Evolutionary conservation across 2,888 invertebrate species (phyloP).

Genomic region (Ormyrus rosae): DNA sequence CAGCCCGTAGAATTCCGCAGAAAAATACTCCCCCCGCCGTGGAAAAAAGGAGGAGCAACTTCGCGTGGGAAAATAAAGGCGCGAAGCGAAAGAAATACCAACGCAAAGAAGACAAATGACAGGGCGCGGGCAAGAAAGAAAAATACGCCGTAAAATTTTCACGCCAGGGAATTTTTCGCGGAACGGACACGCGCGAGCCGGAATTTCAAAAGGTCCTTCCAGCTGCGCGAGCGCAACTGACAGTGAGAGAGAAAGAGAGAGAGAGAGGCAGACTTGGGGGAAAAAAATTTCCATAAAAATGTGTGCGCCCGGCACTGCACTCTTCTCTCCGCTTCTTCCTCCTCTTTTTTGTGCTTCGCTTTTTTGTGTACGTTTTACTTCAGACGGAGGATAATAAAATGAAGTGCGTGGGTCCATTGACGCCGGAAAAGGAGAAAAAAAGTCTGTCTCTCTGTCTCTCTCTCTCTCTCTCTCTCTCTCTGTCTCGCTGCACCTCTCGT

Average conservation of each 20-base stretch:
- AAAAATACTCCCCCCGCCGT: background rate
- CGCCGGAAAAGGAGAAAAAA: background rate
- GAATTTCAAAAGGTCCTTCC: constrained; percentile 39
- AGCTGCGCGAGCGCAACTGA: background rate
- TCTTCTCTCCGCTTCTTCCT: background rate
- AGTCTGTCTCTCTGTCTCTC: background rate
- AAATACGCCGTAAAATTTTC: constrained; percentile 26
- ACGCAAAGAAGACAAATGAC: constrained; percentile 29
- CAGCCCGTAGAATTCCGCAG: constrained; percentile 15
- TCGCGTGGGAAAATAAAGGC: background rate
- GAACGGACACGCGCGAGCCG: background rate
- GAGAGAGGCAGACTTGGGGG: background rate
- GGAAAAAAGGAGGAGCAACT: background rate
- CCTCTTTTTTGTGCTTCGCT: background rate
- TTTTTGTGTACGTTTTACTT: constrained; percentile 43
- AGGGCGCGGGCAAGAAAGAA: background rate
- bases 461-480: no score
- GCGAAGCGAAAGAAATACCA: constrained; percentile 17
- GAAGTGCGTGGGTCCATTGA: constrained; percentile 31
- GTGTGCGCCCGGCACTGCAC: background rate
- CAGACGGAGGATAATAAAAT: constrained; percentile 39
- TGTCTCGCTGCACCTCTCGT: background rate
- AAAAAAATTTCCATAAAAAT: constrained; percentile 50
- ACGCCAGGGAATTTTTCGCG: background rate
- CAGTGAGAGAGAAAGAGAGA: background rate